Evolutionary conservation across 2,113 vertebrate genomes (phyloP).

Genomic region (Rafetus swinhoei): DNA sequence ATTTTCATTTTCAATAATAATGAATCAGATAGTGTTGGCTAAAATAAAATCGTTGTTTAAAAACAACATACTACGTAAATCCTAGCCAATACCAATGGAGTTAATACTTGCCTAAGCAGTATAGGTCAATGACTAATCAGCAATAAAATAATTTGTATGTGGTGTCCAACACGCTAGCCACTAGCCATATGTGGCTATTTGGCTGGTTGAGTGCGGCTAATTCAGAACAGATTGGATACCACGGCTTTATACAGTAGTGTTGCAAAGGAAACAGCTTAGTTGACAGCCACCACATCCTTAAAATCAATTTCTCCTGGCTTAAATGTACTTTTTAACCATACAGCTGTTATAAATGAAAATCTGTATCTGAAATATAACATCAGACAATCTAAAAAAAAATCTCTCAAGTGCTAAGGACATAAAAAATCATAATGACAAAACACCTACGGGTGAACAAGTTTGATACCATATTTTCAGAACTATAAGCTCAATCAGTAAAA

Average conservation of each 20-base stretch:
- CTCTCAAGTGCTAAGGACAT: not conserved
- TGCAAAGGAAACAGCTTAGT: not conserved
- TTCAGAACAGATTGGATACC: no score
- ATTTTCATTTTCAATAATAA: conserved; percentile 5
- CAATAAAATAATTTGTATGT: not conserved
- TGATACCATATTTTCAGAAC: conserved; percentile 14
- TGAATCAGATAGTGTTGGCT: not conserved
- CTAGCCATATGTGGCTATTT: no score
- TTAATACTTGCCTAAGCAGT: not conserved
- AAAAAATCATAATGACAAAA: conserved; percentile 4
- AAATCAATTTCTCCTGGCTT: not conserved
- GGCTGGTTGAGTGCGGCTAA: no score
- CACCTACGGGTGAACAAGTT: not conserved
- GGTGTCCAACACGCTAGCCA: no score
- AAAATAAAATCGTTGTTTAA: not conserved
- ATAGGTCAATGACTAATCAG: not conserved
- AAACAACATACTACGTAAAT: not conserved
- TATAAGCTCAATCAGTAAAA: not conserved
- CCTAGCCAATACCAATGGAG: not conserved
- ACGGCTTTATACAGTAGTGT: not conserved
- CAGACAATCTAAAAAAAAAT: not conserved
- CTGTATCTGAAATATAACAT: not conserved
- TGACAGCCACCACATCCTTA: not conserved
- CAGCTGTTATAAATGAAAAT: not conserved
- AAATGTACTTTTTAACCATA: conserved; percentile 7